Evolutionary conservation across 2,888 invertebrate genomes (phyloP), one percentile per base, ranked within the genome.

Genomic region (Drosophila hawaiiensis): DNA sequence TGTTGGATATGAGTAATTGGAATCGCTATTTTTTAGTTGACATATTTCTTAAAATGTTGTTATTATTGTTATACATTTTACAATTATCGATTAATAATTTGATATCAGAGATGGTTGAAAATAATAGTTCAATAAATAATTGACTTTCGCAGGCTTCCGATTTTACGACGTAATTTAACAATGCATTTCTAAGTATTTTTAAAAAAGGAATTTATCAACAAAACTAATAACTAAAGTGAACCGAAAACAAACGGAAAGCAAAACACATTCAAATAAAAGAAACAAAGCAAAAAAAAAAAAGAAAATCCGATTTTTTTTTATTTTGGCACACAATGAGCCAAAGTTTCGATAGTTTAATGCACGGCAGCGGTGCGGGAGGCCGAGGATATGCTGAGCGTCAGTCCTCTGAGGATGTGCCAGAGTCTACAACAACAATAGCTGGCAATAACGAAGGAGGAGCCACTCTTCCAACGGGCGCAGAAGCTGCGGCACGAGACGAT

Each of bases 401-500:
- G 74, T 92, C 92, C 43, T 92, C 92, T 9, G 93, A 93, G 71
- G 93, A 93, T 76, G 90, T 92, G 47, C 92, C 91, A 54, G 93
- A 92, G 63, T 92, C 92, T 29, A 82, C 83, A 35, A 73, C 80
- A 65, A 70, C 80, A 74, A 82, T 85, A 73, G 86, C 86, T 53
- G 82, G 81, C 60, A 91, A 84, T 49, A 39, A 14, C 12, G 55
- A 28, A 10, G 56, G 39, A 29, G 81, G 70, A 25, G 66, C 54
- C 35, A 56, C 39, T 50, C 70, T 64, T 12, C 56, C 37, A 77
- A 86, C 84, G 56, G 89, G 86, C 59, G 84, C 86, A 29, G 72
- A 25, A 67, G 86, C 88, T 65, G 84, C 86, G 28, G 54, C 55
- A 72, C 91, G 80, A 39, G 86, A 86, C 37, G 90, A 91, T 76